Conservation (phyloP, 2,797 vertebrate genomes). For the Oryzias sinensis region DNA sequence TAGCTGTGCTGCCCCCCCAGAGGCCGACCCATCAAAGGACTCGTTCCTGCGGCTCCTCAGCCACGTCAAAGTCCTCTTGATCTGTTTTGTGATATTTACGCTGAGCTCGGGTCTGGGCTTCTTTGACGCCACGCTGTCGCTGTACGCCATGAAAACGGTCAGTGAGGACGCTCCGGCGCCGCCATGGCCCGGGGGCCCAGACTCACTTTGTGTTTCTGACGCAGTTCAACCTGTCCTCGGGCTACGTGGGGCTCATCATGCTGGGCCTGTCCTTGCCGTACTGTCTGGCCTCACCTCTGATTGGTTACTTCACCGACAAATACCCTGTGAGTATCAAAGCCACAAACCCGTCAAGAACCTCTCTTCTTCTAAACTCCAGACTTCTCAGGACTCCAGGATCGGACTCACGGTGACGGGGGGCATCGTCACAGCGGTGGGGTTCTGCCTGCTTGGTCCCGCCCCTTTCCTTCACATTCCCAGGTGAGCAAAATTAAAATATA, state of each 20-base stretch:
- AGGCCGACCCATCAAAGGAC: conserved; percentile 75
- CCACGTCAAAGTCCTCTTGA: conserved; percentile 79
- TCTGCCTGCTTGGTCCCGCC: conserved; percentile 86
- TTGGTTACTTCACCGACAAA: conserved; percentile 88
- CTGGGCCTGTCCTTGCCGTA: conserved; percentile 88
- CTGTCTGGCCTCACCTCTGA: conserved; percentile 83
- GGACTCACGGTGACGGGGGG: conserved; percentile 84
- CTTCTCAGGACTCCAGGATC: conserved; percentile 77
- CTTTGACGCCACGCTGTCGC: conserved; percentile 91
- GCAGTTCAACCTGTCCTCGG: conserved; percentile 82
- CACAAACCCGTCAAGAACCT: no score
- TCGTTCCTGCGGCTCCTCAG: conserved; percentile 86
- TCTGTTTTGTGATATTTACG: conserved; percentile 83
- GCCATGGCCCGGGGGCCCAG: rapidly evolving
- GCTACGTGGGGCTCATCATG: conserved; percentile 90
- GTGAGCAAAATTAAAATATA: conserved; percentile 73
- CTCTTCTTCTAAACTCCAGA: no score
- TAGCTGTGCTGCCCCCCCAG: conserved; percentile 56
- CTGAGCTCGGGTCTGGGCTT: conserved; percentile 87
- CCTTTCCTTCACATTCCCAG: conserved; percentile 86
- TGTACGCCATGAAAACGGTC: conserved; percentile 88
- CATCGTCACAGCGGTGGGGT: conserved; percentile 77
- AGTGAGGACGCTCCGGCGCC: conserved; percentile 2
- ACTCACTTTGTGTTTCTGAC: neutral
- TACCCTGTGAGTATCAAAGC: conserved; percentile 81